Base-by-base conservation (phyloP, 2,888 invertebrate species). In the Podabrus alpinus region DNA sequence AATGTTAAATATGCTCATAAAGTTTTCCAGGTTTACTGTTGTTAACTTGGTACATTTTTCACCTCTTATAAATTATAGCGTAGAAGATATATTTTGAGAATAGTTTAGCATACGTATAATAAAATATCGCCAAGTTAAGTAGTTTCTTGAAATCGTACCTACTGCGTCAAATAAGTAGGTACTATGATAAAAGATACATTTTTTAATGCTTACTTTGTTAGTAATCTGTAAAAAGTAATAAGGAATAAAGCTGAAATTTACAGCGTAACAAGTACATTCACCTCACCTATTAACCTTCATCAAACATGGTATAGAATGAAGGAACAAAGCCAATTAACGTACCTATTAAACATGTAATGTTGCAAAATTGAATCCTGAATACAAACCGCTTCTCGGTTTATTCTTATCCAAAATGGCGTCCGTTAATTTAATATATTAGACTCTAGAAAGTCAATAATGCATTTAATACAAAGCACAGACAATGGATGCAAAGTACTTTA, bases 1-100 rank as follows among this genome's bases (percentile, higher is more conserved):
- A 79, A 78, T 78, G 79, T 77, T 78, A 79, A 79, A 79, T 79
- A 78, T 78, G 75, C 76, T 59, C 59, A 73, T 70, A 76, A 77
- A 77, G 72, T 77, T 77, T 73, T 72, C 67, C 74, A 74, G 72
- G 72, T 74, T 77, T 70, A 59, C 69, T 68, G 69, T 77, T 72
- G 77, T 75, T 71, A 77, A 70, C 71, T 72, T 70, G 61, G 68
- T 73, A 73, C 73, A 77, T 75, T 76, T 76, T 76, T 76, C 71
- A 76, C 66, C 73, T 76, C 68, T 71, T 66, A 60, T 73, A 73
- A 76, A 73, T 69, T 76, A 73, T 76, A 45, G n/a, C 68, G 64
- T 24, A 16, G 61, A 62, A 45, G n/a, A 45, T 45, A 45, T 45
- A 45, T 45, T 45, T 45, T 45, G 9, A n/a, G 21, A 71, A 67